A percentile compares a stretch with the other conserved stretches of the same genome.
These are phyloP conservation scores for Forficula auricularia DNA, from an alignment of 1,140 invertebrate genomes.

Conservation along the genomic window DNA sequence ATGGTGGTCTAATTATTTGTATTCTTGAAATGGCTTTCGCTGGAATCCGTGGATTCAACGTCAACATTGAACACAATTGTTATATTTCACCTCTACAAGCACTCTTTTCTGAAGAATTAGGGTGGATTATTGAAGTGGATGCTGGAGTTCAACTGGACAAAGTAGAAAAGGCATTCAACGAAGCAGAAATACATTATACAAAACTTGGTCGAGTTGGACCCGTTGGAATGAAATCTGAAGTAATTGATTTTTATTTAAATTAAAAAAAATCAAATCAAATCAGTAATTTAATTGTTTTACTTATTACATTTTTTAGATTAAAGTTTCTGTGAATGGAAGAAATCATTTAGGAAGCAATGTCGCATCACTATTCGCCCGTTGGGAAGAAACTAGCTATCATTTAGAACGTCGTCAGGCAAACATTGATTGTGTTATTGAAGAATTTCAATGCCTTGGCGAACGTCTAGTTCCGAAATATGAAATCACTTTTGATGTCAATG, in stretches of 20 bases:
- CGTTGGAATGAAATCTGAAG: conserved; percentile 45
- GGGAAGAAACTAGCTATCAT: conserved; percentile 91
- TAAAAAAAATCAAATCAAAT: too few species aligned
- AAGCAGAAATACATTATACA: conserved; percentile 41
- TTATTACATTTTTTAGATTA: conserved; percentile 24
- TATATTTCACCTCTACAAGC: conserved; percentile 38
- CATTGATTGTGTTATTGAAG: conserved; percentile 54
- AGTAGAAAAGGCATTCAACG: conserved; percentile 41
- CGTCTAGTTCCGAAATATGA: conserved; percentile 44
- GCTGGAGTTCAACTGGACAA: conserved; percentile 29
- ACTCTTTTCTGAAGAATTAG: conserved; percentile 81
- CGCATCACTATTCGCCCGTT: conserved; percentile 50
- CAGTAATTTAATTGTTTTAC: conserved; percentile 6
- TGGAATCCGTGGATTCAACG: conserved; percentile 60
- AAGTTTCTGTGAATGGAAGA: conserved; percentile 38
- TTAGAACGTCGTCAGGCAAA: conserved; percentile 74
- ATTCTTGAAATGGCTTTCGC: conserved; percentile 90
- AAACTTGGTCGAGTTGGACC: conserved; percentile 49
- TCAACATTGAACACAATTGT: conserved; percentile 41
- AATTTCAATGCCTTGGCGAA: conserved; percentile 40
- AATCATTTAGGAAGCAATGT: conserved; percentile 45
- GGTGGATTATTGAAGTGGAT: conserved; percentile 74
- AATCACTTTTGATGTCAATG: conserved; percentile 50
- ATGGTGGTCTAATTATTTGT: conserved; percentile 82
- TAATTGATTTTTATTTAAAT: conserved; percentile 17